Conservation (phyloP, 92 coral and sea anemone genomes). For the Porites evermanni region DNA sequence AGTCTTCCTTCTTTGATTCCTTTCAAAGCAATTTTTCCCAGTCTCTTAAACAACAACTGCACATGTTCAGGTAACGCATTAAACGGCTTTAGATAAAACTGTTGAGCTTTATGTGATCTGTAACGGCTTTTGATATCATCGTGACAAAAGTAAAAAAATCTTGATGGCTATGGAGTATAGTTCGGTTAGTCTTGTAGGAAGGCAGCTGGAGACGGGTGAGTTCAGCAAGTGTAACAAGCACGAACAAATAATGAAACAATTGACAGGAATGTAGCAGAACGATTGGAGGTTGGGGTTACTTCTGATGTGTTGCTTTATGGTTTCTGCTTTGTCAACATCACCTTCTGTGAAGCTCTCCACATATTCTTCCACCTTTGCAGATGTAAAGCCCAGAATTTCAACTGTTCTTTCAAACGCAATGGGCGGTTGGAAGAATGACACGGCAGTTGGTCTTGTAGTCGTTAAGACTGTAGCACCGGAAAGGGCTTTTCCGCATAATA, state of each 20-base stretch:
- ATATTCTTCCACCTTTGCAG: background rate
- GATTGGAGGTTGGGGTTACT: slow-evolving; percentile 8
- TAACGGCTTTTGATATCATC: background rate
- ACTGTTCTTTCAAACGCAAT: slow-evolving; percentile 1
- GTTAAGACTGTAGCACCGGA: no score
- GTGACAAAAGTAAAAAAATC: slow-evolving; percentile 19
- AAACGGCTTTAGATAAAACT: background rate
- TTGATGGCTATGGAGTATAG: slow-evolving; percentile 32
- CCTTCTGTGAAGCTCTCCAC: background rate
- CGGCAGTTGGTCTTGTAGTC: no score
- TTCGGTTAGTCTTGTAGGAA: slow-evolving; percentile 35
- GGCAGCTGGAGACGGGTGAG: background rate
- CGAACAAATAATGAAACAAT: background rate
- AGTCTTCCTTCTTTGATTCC: background rate
- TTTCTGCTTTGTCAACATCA: background rate
- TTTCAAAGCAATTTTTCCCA: slow-evolving; percentile 7
- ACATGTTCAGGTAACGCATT: background rate
- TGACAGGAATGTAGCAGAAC: slow-evolving; percentile 59
- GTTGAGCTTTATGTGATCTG: no score
- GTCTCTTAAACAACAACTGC: background rate
- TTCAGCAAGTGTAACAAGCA: background rate
- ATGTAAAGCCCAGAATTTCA: background rate
- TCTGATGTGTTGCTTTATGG: slow-evolving; percentile 16
- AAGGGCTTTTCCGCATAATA: background rate
- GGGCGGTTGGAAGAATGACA: background rate